Evolutionary conservation across 2,113 vertebrate species (phyloP).

Genomic region (Lagenorhynchus albirostris): DNA sequence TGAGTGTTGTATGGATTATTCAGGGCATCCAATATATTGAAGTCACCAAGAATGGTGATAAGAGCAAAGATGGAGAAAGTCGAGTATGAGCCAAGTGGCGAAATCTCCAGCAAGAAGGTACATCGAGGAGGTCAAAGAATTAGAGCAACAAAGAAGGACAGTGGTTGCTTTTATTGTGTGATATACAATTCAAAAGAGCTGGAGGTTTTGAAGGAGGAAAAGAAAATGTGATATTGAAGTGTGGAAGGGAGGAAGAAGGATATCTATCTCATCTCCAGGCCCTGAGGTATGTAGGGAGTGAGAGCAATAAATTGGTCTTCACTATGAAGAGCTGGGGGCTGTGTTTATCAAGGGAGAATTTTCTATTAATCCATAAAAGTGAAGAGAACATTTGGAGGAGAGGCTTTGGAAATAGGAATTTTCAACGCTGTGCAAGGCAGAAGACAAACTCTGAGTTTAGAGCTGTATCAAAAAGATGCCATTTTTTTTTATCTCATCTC

Average conservation of each 20-base stretch:
- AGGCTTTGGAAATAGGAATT: neutral
- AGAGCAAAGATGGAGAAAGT: neutral
- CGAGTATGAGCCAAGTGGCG: neutral
- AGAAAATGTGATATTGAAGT: neutral
- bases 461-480: neutral
- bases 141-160: neutral
- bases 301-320: neutral
- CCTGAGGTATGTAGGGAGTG: neutral
- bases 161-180: accelerated
- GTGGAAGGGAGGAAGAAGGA: accelerated
- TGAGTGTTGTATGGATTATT: neutral
- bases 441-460: neutral
- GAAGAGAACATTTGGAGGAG: neutral
- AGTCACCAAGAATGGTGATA: neutral
- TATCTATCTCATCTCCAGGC: too few relatives aligned
- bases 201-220: neutral
- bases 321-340: accelerated
- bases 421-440: neutral
- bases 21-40: neutral
- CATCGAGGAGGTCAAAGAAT: neutral
- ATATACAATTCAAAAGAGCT: neutral
- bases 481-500: neutral
- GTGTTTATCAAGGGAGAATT: neutral
- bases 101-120: neutral
- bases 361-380: neutral